Evolutionary conservation across 2,888 invertebrate species (phyloP), one percentile per base, ranked within the genome.

Genomic region (Herminia tarsipennalis): DNA sequence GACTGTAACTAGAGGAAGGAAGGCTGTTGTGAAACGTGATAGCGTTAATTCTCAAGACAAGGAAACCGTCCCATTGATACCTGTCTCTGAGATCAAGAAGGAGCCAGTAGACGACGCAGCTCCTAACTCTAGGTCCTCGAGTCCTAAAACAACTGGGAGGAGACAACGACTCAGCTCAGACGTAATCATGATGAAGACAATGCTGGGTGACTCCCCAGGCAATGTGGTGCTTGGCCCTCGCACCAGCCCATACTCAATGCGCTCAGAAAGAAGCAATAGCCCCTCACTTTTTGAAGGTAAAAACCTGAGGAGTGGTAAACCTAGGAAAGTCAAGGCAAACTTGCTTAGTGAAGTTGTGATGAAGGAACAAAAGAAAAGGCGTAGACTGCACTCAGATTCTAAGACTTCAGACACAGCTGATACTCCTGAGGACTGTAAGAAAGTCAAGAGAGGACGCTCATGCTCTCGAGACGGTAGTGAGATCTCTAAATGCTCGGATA

Each of bases 261-360:
- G 94, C 46, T 93, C 93, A 5, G 94, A 94, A 62, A 88, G 93
- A 48, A 91, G 92, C 63, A 90, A 89, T 56, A 92, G 92, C 51
- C 92, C 92, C 33, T 86, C 89, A 51, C 66, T 87, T 34, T 78
- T 83, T 39, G 92, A 92, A 55, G 89, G 89, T 16, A 92, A 94
- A 55, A 93, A 93, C 50, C 83, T 94, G 41, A 86, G 95, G 37
- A 95, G 94, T 75, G 94, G 94, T 0, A 94, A 94, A 72, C 92
- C 94, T 30, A 90, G 94, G 42, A 94, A 94, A 79, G 82, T 93
- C 5, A 93, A 93, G 69, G 92, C 86, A 60, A 84, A 90, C 60
- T 83, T 92, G 32, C 73, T 94, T 24, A 88, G 92, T 67, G 93
- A 93, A 60, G 93, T 93, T 50, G 86, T 94, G n/a, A 83, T 87